These are phyloP conservation scores for Dysmachus trigonus DNA, from an alignment of 2,888 invertebrate species.

Conservation along the genomic window DNA sequence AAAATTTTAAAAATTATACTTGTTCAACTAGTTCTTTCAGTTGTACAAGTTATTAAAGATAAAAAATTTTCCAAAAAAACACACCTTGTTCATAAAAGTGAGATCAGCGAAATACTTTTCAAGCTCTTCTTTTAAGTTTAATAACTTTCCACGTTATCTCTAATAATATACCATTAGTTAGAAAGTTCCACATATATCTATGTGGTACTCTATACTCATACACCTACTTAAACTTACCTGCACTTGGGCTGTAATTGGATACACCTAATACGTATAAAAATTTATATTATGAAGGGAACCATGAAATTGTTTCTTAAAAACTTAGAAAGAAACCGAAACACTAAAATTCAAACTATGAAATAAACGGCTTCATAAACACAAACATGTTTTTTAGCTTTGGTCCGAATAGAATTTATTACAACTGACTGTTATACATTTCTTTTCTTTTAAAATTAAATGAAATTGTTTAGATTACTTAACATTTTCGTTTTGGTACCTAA, in stretches of 20 bases:
- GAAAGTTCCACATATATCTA: neutral
- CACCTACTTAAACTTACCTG: neutral
- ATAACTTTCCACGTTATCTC: neutral
- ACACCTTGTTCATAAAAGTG: too few species aligned
- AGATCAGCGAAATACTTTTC: too few species aligned
- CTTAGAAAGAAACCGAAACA: neutral
- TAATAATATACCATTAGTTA: neutral
- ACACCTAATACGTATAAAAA: neutral
- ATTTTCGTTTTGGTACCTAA: neutral
- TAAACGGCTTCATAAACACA: conserved; percentile 4
- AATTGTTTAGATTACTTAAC: neutral
- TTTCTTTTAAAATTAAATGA: conserved; percentile 1
- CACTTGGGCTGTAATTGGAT: neutral
- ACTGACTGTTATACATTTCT: conserved; percentile 4
- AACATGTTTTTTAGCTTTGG: conserved; percentile 20
- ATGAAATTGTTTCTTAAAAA: neutral
- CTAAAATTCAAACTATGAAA: neutral
- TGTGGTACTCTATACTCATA: neutral
- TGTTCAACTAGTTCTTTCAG: too few species aligned
- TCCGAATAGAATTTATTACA: conserved; percentile 30
- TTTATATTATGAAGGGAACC: neutral
- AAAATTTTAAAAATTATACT: too few species aligned
- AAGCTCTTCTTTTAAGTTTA: too few species aligned
- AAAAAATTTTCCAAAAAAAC: too few species aligned
- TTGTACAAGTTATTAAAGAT: too few species aligned